phyloP scores from a whole-genome alignment of 2,113 vertebrate species.

The Emberiza fucata region DNA sequence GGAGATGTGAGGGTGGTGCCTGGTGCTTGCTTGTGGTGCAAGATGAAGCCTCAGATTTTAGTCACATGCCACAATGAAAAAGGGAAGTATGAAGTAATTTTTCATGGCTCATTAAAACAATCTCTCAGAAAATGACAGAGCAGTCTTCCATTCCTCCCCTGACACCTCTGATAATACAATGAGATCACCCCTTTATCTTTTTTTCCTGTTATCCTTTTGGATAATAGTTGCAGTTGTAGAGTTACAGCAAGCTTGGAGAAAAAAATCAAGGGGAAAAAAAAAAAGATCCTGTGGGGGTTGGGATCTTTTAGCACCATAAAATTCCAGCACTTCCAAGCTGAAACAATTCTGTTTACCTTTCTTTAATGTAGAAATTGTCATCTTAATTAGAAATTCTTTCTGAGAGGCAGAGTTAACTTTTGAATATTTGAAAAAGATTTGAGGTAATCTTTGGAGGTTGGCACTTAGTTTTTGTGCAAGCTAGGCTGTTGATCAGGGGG shows the following conservation, averaged over 20 bases:
- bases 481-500: not conserved
- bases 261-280: not conserved
- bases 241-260: not conserved
- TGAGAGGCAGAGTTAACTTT: not conserved
- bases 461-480: not conserved
- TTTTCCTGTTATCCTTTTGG: not conserved
- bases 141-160: not conserved
- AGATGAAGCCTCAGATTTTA: not conserved
- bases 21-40: not conserved
- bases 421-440: not conserved
- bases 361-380: not conserved
- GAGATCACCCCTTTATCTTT: slow-evolving; percentile 19
- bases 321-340: not conserved
- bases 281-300: not conserved
- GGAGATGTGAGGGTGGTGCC: not conserved
- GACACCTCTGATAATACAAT: slow-evolving; percentile 15
- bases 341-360: not conserved
- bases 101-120: not conserved
- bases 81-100: not conserved
- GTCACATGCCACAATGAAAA: not conserved
- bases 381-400: not conserved
- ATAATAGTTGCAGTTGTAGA: not conserved
- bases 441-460: not conserved
- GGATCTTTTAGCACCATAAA: not conserved
- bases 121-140: slow-evolving; percentile 12